Percentiles rank a stretch among this genome's conserved stretches.
Conservation (phyloP, 2,888 invertebrate species). For the Julus scandinavius region DNA sequence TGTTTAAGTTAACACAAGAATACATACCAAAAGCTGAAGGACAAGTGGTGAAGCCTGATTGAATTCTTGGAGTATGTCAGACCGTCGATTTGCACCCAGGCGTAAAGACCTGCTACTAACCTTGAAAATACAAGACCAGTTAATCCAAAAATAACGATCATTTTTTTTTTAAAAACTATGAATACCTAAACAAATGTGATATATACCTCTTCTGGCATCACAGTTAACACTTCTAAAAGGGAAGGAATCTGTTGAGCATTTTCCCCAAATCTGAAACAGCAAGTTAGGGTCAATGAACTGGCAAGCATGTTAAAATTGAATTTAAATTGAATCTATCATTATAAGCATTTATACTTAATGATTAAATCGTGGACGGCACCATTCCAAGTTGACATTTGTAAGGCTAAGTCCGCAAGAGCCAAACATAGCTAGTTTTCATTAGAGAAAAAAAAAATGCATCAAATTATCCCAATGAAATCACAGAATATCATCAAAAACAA, state of each 20-base stretch:
- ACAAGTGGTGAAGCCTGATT: slow-evolving; percentile 80
- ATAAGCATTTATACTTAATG: slow-evolving; percentile 69
- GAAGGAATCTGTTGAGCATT: slow-evolving; percentile 75
- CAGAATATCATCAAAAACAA: not conserved
- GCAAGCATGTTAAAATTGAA: not conserved
- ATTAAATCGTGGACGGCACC: slow-evolving; percentile 87
- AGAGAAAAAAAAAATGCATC: slow-evolving; percentile 22
- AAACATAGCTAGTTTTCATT: slow-evolving; percentile 76
- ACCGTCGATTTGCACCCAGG: slow-evolving; percentile 90
- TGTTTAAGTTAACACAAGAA: not conserved
- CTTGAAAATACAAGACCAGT: slow-evolving; percentile 59
- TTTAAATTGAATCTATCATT: not conserved
- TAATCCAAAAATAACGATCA: not conserved
- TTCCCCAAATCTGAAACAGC: slow-evolving; percentile 63
- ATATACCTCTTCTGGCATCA: slow-evolving; percentile 95
- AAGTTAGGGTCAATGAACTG: not conserved
- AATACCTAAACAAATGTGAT: not conserved
- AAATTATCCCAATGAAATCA: not conserved
- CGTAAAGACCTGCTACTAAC: slow-evolving; percentile 67
- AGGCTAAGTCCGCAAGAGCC: slow-evolving; percentile 90
- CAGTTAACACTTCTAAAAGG: slow-evolving; percentile 89
- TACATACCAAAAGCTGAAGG: slow-evolving; percentile 77
- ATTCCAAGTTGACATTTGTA: slow-evolving; percentile 94
- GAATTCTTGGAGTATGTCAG: slow-evolving; percentile 84
- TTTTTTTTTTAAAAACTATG: slow-evolving; percentile 4